Conservation (phyloP, 2,113 vertebrate genomes). For the Anthoscopus minutus region DNA sequence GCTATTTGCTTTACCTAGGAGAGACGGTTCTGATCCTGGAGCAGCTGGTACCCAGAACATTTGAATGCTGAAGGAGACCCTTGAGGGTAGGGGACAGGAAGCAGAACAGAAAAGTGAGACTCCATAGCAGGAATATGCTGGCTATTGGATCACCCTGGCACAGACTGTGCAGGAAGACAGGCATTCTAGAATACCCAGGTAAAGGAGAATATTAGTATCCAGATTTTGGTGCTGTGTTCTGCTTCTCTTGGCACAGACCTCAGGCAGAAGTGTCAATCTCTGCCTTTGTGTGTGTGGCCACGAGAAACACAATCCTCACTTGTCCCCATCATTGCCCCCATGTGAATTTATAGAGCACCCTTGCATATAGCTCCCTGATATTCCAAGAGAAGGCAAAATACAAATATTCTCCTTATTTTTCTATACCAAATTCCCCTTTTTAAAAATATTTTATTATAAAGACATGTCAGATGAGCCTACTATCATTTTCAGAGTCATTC, state of each 20-base stretch:
- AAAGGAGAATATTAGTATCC: background rate
- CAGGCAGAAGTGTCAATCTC: background rate
- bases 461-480: background rate
- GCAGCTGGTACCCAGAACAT: background rate
- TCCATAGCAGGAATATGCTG: background rate
- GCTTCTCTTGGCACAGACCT: background rate
- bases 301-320: background rate
- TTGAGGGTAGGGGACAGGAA: background rate
- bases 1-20: background rate
- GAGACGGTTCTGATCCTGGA: background rate
- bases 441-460: background rate
- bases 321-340: background rate
- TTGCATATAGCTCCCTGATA: background rate
- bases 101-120: background rate
- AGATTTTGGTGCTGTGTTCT: background rate
- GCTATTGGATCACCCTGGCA: background rate
- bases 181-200: background rate
- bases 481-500: conserved; percentile 45
- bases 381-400: background rate
- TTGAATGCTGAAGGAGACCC: background rate
- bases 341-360: background rate
- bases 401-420: background rate
- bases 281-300: background rate
- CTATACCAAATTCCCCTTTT: background rate
- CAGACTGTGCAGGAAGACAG: background rate